These are phyloP conservation scores for Watsonalla cultraria DNA, from an alignment of 2,888 invertebrate genomes.

Conservation along the genomic window DNA sequence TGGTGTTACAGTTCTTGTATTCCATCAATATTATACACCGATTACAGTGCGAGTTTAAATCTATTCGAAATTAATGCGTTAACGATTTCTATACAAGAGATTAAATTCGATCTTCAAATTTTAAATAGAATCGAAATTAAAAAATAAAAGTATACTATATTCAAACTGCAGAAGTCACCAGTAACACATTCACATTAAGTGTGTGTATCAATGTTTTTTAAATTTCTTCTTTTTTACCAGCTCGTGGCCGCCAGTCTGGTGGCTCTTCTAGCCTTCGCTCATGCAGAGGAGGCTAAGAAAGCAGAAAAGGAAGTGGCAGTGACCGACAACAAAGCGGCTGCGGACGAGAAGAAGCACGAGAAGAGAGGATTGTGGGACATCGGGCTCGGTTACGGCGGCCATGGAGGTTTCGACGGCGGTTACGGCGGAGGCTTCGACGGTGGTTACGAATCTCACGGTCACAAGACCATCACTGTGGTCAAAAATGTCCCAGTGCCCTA, in stretches of 20 bases:
- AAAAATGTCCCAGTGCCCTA: slow-evolving; percentile 85
- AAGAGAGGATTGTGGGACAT: slow-evolving; percentile 83
- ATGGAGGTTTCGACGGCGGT: slow-evolving; percentile 39
- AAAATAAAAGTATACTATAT: too few species aligned
- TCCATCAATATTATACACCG: too few species aligned
- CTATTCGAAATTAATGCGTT: too few species aligned
- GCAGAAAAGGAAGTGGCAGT: slow-evolving; percentile 78
- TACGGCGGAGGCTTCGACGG: slow-evolving; percentile 45
- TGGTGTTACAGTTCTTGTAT: slow-evolving; percentile 6
- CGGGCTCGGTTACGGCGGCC: slow-evolving; percentile 73
- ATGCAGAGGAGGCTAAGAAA: slow-evolving; percentile 79
- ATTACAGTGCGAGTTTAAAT: too few species aligned
- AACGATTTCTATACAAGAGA: too few species aligned
- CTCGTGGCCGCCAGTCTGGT: slow-evolving; percentile 81
- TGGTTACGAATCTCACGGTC: slow-evolving; percentile 64
- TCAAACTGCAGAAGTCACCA: too few species aligned
- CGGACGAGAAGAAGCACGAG: slow-evolving; percentile 84
- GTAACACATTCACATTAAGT: not conserved
- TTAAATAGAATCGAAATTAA: too few species aligned
- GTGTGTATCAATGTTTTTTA: slow-evolving; percentile 12
- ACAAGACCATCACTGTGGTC: slow-evolving; percentile 85
- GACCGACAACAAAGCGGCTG: slow-evolving; percentile 75
- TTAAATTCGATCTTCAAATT: too few species aligned
- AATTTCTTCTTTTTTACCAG: slow-evolving; percentile 43
- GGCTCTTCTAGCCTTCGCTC: slow-evolving; percentile 78